Conservation (phyloP, 1,140 invertebrate genomes). For the Paraescarpia echinospica region DNA sequence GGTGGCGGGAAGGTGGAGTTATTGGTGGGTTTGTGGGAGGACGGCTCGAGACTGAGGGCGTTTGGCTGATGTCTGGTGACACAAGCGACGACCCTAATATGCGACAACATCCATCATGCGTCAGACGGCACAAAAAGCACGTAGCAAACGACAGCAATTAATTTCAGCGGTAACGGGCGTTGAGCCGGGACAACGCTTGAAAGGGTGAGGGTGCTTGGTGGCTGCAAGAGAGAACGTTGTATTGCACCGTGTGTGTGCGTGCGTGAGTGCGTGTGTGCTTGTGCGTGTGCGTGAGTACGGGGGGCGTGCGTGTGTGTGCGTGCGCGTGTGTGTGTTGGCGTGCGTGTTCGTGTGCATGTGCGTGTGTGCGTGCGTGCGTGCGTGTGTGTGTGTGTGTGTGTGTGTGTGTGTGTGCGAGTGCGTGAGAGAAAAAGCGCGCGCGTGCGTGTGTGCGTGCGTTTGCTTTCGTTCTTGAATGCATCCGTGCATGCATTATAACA, state of each 20-base stretch:
- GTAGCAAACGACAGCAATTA: background rate
- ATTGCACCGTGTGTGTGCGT: background rate
- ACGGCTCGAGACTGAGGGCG: background rate
- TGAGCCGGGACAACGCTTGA: background rate
- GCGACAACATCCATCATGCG: background rate
- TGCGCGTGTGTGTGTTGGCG: background rate
- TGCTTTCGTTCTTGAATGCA: background rate
- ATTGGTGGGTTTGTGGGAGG: background rate
- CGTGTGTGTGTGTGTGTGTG: background rate
- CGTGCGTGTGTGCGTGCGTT: background rate
- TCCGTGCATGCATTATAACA: background rate
- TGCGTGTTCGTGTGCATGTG: background rate
- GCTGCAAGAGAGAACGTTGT: background rate
- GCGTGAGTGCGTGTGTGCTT: background rate
- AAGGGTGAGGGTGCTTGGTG: background rate
- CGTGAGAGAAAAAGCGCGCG: background rate
- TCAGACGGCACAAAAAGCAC: background rate
- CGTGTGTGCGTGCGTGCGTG: background rate
- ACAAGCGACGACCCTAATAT: background rate
- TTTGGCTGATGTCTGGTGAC: background rate
- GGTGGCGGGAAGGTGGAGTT: background rate
- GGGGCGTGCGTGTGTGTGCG: background rate
- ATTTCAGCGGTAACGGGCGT: background rate
- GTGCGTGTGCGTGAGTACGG: background rate
- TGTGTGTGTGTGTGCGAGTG: background rate